Percentiles rank a stretch among this genome's conserved stretches.
Evolutionary conservation across 2,888 invertebrate species (phyloP).

Genomic region (Ochropacha duplaris): DNA sequence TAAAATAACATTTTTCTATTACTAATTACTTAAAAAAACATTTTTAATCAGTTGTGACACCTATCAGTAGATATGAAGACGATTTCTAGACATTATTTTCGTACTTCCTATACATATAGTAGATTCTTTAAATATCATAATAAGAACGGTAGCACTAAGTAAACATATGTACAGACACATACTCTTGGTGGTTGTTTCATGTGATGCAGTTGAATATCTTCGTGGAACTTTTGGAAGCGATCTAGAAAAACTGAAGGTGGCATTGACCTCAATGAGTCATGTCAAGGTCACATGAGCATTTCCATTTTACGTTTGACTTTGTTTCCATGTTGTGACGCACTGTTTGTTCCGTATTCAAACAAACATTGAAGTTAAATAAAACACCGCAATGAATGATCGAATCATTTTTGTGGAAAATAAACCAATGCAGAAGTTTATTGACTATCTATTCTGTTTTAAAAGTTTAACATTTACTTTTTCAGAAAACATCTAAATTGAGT

Average conservation of each 20-base stretch:
- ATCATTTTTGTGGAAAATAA: background rate
- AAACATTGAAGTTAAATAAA: background rate
- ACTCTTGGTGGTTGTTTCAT: constrained; percentile 32
- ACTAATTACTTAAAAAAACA: no score
- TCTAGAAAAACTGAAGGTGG: constrained; percentile 9
- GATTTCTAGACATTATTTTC: background rate
- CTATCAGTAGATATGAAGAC: no score
- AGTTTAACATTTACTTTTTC: background rate
- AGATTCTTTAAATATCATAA: background rate
- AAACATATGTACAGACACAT: background rate
- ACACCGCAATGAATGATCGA: background rate
- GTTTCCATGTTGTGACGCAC: background rate
- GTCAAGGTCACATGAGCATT: background rate
- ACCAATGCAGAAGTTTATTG: background rate
- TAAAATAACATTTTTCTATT: no score
- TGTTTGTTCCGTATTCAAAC: background rate
- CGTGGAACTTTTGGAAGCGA: background rate
- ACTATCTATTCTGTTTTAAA: background rate
- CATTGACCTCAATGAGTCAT: constrained; percentile 9
- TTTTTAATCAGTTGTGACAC: no score
- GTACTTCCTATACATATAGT: no score
- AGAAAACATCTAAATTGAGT: background rate
- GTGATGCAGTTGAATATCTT: constrained; percentile 35
- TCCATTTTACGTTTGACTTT: background rate
- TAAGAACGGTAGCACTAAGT: background rate